Base-by-base conservation (phyloP, 2,113 vertebrate genomes). In the Balaenoptera acutorostrata region DNA sequence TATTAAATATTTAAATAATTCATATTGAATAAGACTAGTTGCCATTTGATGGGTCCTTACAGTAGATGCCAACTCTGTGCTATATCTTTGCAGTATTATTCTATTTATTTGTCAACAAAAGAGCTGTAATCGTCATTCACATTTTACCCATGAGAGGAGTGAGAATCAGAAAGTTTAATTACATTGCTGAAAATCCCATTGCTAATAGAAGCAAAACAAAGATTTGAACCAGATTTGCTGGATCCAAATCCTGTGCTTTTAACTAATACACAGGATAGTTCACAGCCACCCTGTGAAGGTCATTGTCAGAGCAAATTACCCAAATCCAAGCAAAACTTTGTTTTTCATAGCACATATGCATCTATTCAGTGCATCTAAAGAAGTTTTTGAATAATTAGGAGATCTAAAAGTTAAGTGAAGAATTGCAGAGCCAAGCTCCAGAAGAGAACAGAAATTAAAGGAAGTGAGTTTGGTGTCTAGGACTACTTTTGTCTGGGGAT, bases 1-100 rank as follows among this genome's bases (percentile, higher is more conserved):
- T 92, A 86, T 66, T 94, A 83, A 96, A 78, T 69, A 96, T 94
- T 88, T 69, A 97, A 93, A 88, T 81, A 12, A 46, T 64, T 94
- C 15, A 55, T 71, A 71, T 78, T 36, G 44, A 95, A 13, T 93
- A 83, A 86, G 69, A 94, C 74, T 49, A 88, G 59, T 85, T 97
- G n/a, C n/a, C 18, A 75, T 90, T 84, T 66, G 49, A 68, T 80
- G 13, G 8, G n/a, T 55, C n/a, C n/a, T 66, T 81, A 82, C 0
- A 71, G 17, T 83, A 44, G 77, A 85, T 81, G 64, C 33, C 18
- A 61, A 80, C 29, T 21, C 46, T 75, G 12, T 63, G 55, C 92
- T 77, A 61, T 71, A 33, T n/a, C 69, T 97, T 94, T 77, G 41
- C 5, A 85, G 85, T 90, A 72, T 83, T 87, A 80, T 95, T 84